phyloP scores from a whole-genome alignment of 2,113 vertebrate species.

The Calidris pugnax region DNA sequence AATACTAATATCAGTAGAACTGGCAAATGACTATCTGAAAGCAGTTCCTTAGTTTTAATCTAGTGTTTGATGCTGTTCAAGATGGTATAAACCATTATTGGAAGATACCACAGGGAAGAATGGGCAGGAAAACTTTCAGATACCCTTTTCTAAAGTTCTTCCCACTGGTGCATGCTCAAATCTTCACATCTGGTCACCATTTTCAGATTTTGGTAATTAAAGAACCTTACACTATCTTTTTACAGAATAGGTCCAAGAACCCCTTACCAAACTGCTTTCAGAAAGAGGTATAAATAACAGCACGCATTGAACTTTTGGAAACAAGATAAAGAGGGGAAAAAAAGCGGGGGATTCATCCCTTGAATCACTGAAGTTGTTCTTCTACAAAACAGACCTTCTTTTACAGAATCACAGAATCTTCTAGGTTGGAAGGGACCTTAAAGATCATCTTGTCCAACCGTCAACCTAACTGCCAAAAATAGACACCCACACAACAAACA shows the following conservation, averaged over 20 bases:
- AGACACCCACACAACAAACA: too few species aligned
- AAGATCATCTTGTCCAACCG: too few species aligned
- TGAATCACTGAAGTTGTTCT: background rate
- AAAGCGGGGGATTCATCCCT: background rate
- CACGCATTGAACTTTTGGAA: background rate
- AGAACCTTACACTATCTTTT: background rate
- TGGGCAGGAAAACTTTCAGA: background rate
- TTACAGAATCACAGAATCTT: too few species aligned
- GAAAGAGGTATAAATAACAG: background rate
- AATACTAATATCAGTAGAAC: background rate
- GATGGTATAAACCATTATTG: background rate
- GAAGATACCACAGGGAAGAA: background rate
- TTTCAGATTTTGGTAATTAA: background rate
- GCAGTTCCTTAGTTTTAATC: background rate
- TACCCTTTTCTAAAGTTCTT: background rate
- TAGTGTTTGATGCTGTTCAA: background rate
- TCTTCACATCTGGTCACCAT: background rate
- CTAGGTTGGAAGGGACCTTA: too few species aligned
- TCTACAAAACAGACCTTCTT: background rate
- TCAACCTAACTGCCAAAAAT: too few species aligned
- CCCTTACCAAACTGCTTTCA: background rate
- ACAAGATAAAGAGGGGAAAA: fast-evolving
- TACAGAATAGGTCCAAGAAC: background rate
- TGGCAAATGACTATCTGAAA: background rate
- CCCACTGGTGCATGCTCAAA: background rate